These are phyloP conservation scores for Melanostoma mellinum DNA, from an alignment of 2,888 invertebrate species.

Conservation along the genomic window DNA sequence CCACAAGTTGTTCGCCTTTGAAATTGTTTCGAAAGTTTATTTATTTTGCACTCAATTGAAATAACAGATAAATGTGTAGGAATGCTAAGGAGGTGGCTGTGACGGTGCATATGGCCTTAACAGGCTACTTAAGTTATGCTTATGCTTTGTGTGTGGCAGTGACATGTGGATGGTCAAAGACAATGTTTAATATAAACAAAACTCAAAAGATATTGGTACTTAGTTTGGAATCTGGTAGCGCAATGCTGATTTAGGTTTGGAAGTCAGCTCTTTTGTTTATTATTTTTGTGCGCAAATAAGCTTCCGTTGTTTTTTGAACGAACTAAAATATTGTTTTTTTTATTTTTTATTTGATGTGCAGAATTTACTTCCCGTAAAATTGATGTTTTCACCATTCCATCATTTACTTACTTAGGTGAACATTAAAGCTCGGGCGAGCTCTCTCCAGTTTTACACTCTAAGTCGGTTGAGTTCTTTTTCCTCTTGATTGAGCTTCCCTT, in stretches of 20 bases:
- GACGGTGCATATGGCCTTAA: not conserved
- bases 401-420: too few relatives aligned
- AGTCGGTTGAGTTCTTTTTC: too few relatives aligned
- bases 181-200: not conserved
- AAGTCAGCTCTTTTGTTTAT: conserved; percentile 19
- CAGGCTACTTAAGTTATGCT: not conserved
- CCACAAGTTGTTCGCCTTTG: conserved; percentile 46
- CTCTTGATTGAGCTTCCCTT: too few relatives aligned
- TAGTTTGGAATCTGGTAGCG: not conserved
- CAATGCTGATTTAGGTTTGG: not conserved
- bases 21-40: conserved; percentile 58
- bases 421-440: too few relatives aligned
- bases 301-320: not conserved
- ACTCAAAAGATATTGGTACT: not conserved
- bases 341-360: not conserved
- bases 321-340: not conserved
- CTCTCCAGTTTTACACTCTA: too few relatives aligned
- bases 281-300: too few relatives aligned
- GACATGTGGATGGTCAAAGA: not conserved
- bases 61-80: conserved; percentile 16
- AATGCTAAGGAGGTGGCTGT: conserved; percentile 8
- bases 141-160: too few relatives aligned
- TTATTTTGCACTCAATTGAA: conserved; percentile 42
- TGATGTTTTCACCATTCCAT: too few relatives aligned
- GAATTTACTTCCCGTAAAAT: too few relatives aligned